These are phyloP conservation scores for Leucoraja ocellata DNA, from an alignment of 2,797 vertebrate genomes.

Conservation along the genomic window DNA sequence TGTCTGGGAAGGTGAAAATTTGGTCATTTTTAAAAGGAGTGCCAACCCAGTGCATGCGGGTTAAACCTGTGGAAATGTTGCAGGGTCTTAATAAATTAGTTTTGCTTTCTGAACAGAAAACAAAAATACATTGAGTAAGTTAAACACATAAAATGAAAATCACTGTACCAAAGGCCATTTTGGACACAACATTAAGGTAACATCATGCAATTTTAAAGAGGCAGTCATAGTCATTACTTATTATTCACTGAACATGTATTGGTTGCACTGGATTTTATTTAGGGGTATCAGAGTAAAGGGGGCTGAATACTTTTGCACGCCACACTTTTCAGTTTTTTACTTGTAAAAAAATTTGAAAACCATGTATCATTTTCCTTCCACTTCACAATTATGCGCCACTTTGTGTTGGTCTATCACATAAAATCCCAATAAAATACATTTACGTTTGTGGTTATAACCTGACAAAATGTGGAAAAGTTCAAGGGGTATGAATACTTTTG, in stretches of 20 bases:
- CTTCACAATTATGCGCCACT: no score
- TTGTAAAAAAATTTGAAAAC: no score
- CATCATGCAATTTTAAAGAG: not conserved
- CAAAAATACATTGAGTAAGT: not conserved
- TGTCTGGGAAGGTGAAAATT: conserved; percentile 21
- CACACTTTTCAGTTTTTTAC: no score
- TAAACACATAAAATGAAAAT: not conserved
- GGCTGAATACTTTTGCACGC: no score
- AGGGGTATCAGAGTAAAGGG: no score
- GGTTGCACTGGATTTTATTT: no score
- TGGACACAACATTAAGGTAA: not conserved
- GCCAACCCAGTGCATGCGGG: not conserved
- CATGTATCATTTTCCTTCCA: no score
- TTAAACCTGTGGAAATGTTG: not conserved
- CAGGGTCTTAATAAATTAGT: not conserved
- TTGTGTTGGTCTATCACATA: no score
- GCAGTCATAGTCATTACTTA: not conserved
- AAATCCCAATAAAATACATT: no score
- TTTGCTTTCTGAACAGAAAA: not conserved
- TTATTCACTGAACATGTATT: not conserved
- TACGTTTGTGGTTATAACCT: no score
- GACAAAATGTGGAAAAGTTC: no score
- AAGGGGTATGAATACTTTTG: no score
- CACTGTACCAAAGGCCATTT: not conserved
- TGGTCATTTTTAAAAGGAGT: not conserved